Evolutionary conservation across 2,797 vertebrate genomes (phyloP), one percentile per base, ranked within the genome.

Genomic region (Sebastes kiyomatsui): DNA sequence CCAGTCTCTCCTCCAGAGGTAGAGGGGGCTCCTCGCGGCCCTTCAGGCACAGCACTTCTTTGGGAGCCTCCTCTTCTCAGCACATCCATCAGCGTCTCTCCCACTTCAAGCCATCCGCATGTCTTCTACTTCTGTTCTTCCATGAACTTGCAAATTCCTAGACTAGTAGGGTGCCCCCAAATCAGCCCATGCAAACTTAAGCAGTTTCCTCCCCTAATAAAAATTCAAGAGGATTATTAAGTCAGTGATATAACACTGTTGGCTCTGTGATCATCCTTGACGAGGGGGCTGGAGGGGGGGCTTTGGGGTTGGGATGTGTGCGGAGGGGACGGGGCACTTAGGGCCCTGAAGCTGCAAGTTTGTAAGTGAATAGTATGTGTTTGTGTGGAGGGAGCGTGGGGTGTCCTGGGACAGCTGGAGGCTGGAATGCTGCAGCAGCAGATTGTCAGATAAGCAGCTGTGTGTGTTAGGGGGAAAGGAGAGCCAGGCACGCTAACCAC

Each of bases 391-490:
- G 70, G 87, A 90, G 81, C 75, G 27, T 83, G 86, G 88, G 84
- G 88, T 88, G 89, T 92, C 86, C 90, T 90, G 93, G 94, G 94
- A 94, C 92, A 95, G 86, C 88, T 91, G 90, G 87, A 88, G 83
- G 80, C 84, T 81, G 77, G 88, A 94, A 88, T 86, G 84, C 94
- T 94, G 75, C 77, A 86, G 90, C 89, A 93, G 92, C 92, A 94
- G 90, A 95, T 93, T 82, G 80, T 87, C 76, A 93, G 94, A 95
- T 94, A 94, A 95, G 94, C 91, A 92, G 92, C 86, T 93, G 90
- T 90, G 89, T 89, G 88, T 87, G 86, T 92, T 71, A 84, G 78
- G 75, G 75, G 70, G 75, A 87, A 82, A 80, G 79, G 78, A 86
- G 88, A 86, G 84, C 74, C 85, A 90, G 90, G 86, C 87, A 92